Evolutionary conservation across 2,113 vertebrate genomes (phyloP), one percentile per base, ranked within the genome.

Genomic region (Ifrita kowaldi): DNA sequence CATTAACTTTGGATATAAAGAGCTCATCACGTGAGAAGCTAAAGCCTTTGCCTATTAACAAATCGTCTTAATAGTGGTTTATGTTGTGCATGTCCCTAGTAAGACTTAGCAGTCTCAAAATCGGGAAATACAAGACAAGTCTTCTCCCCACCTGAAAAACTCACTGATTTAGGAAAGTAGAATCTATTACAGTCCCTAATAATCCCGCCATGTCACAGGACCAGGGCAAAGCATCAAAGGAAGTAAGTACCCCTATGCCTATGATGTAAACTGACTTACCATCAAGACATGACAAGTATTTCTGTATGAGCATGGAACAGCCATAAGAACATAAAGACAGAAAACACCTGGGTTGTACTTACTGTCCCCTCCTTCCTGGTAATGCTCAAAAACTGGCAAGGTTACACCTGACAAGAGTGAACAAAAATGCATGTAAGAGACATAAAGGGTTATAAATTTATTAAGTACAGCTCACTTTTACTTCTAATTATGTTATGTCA

Each of bases 361-460:
- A 99, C 99, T 99, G 96, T 99, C 99, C 11, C 99, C 99, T 97
- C 99, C 99, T 98, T 99, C 99, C 70, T 99, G 99, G 96, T 99
- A 99, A 97, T 99, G 99, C 92, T 99, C 99, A 97, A 99, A 99
- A 87, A 99, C 99, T 16, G 99, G 99, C 42, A 99, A 97, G 27
- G 99, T 99, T 57, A 99, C 99, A 96, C 99, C 99, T 99, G 96
- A 84, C 22, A 91, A 74, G 95, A 70, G 60, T 0, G 9, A 67
- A 93, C 14, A 93, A 95, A 42, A 89, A 81, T 11, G 39, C 19
- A 19, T 6, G 10, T 79, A 64, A 95, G 46, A 78, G 22, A 84
- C 30, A 47, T 20, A 53, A 79, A 37, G 19, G 11, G 7, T 86
- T 81, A 50, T 6, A 57, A 22, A 71, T 47, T 68, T 50, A 37